phyloP scores from a whole-genome alignment of 2,888 invertebrate species.

The Leptogaster cylindrica region DNA sequence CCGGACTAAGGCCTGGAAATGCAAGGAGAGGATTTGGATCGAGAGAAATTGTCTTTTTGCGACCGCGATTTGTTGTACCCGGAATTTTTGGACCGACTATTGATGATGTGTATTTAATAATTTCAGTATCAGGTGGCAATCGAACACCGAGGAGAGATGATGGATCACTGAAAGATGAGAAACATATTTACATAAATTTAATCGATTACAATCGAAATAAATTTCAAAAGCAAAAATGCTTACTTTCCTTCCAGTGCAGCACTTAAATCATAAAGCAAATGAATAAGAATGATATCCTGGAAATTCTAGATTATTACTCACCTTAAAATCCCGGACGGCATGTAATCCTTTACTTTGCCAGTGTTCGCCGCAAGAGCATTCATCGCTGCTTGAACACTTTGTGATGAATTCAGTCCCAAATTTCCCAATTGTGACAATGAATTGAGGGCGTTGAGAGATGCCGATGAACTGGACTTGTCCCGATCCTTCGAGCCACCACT shows the following conservation, averaged over 20 bases:
- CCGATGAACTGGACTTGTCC: constrained; percentile 58
- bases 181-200: neutral
- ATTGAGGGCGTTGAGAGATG: constrained; percentile 60
- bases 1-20: constrained; percentile 63
- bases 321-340: constrained; percentile 64
- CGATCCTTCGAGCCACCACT: constrained; percentile 54
- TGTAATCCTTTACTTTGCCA: constrained; percentile 58
- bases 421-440: constrained; percentile 61
- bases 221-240: constrained; percentile 57
- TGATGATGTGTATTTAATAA: constrained; percentile 88
- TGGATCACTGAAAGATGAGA: constrained; percentile 69
- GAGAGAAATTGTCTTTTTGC: constrained; percentile 87
- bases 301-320: constrained; percentile 52
- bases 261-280: constrained; percentile 60
- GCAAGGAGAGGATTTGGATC: constrained; percentile 71
- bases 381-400: constrained; percentile 62
- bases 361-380: constrained; percentile 60
- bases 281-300: constrained; percentile 46
- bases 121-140: constrained; percentile 86
- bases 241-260: constrained; percentile 76
- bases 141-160: constrained; percentile 83
- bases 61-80: constrained; percentile 81
- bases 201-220: neutral
- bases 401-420: constrained; percentile 60
- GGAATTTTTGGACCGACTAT: constrained; percentile 85